These are phyloP conservation scores for Sus cebifrons DNA, from an alignment of 2,797 vertebrate genomes.

Conservation along the genomic window DNA sequence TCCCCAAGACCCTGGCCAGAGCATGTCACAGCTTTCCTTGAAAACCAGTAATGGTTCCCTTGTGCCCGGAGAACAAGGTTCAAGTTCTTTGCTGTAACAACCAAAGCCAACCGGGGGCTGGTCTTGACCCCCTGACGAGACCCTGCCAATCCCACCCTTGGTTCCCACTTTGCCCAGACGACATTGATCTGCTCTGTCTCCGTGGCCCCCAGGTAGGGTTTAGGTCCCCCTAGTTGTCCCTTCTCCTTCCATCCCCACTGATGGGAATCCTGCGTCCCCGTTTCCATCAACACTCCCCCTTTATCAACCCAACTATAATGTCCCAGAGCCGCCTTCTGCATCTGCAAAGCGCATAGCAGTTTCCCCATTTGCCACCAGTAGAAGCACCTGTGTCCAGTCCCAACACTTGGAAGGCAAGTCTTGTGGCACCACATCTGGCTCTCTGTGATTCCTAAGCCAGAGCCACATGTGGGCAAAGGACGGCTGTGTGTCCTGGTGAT, in stretches of 20 bases:
- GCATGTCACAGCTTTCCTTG: background rate
- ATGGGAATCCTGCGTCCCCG: background rate
- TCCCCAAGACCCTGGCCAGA: background rate
- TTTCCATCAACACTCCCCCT: background rate
- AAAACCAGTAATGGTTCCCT: background rate
- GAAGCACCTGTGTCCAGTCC: background rate
- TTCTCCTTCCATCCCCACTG: background rate
- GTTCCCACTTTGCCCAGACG: background rate
- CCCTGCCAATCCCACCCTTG: background rate
- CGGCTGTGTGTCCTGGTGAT: too few relatives aligned
- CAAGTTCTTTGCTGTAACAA: background rate
- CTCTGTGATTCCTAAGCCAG: background rate
- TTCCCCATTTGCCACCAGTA: background rate
- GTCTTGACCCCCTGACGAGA: background rate
- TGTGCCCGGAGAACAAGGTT: background rate
- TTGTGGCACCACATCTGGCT: background rate
- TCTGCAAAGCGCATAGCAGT: fast-evolving
- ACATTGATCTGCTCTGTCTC: background rate
- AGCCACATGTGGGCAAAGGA: fast-evolving
- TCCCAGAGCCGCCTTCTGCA: fast-evolving
- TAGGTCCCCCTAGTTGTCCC: background rate
- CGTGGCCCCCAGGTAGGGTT: background rate
- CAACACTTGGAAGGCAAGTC: background rate
- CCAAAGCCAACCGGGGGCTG: background rate
- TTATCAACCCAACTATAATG: fast-evolving